phyloP scores from a whole-genome alignment of 2,888 invertebrate species.

The Serripes groenlandicus region DNA sequence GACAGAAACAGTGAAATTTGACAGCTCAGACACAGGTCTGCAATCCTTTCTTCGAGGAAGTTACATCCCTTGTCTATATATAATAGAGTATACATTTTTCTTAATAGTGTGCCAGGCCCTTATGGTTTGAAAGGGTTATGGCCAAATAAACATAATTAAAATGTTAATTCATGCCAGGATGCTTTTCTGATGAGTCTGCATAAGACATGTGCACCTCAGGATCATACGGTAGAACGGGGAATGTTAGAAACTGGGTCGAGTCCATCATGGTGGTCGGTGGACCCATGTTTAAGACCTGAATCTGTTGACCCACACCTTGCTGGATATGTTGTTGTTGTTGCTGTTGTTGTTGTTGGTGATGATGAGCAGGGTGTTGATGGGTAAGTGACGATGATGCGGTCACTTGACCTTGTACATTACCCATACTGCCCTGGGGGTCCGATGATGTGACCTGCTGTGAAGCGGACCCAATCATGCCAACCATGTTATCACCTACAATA shows the following conservation, averaged over 20 bases:
- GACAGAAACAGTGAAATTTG: too few relatives aligned
- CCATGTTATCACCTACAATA: constrained; percentile 34
- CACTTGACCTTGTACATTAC: not conserved
- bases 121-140: too few relatives aligned
- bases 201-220: constrained; percentile 47
- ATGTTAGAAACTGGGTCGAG: constrained; percentile 42
- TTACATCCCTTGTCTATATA: too few relatives aligned
- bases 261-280: constrained; percentile 47
- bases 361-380: constrained; percentile 12
- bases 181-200: constrained; percentile 33
- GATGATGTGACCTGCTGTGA: constrained; percentile 18
- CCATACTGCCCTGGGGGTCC: not conserved
- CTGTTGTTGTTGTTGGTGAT: constrained; percentile 14
- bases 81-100: too few relatives aligned
- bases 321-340: constrained; percentile 23
- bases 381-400: constrained; percentile 8
- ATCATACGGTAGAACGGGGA: constrained; percentile 52
- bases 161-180: constrained; percentile 13
- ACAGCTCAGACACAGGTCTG: too few relatives aligned
- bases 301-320: constrained; percentile 10
- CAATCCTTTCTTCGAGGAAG: too few relatives aligned
- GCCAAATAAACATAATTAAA: not conserved
- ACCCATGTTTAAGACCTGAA: constrained; percentile 27
- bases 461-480: constrained; percentile 35
- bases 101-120: too few relatives aligned